Conservation (phyloP, 92 coral and sea anemone species). For the Plumapathes pennacea region DNA sequence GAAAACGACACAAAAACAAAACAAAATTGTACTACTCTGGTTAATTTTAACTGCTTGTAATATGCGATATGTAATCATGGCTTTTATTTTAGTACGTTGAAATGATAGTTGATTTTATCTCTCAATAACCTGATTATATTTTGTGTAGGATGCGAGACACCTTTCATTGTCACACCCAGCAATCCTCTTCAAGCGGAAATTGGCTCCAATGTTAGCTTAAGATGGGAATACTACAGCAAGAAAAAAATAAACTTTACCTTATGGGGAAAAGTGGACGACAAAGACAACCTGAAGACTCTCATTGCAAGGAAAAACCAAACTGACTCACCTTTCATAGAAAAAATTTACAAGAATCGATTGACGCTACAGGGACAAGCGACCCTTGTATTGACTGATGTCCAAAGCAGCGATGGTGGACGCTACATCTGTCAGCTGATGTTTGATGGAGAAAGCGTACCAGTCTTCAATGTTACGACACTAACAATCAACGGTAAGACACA, state of each 20-base stretch:
- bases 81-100: too few relatives aligned
- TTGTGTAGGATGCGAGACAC: slow-evolving; percentile 17
- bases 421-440: slow-evolving; percentile 57
- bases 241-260: slow-evolving; percentile 7
- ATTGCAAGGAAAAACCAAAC: slow-evolving; percentile 39
- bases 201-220: slow-evolving; percentile 30
- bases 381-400: slow-evolving; percentile 8
- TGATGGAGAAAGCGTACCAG: slow-evolving; percentile 20
- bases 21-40: too few relatives aligned
- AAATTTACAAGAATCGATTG: slow-evolving; percentile 10
- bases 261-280: slow-evolving; percentile 35
- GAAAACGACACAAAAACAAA: too few relatives aligned
- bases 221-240: slow-evolving; percentile 50
- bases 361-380: slow-evolving; percentile 13
- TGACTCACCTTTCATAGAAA: slow-evolving; percentile 13
- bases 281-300: slow-evolving; percentile 10
- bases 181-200: slow-evolving; percentile 28
- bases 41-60: too few relatives aligned
- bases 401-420: slow-evolving; percentile 33
- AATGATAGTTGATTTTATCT: too few relatives aligned
- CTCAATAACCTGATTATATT: too few relatives aligned
- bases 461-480: slow-evolving; percentile 28
- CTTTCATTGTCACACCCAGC: slow-evolving; percentile 47
- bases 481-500: slow-evolving; percentile 16
- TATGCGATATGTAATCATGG: too few relatives aligned